Percentiles rank a stretch among this genome's conserved stretches.
Conservation (phyloP, 1,140 invertebrate genomes). For the Rhopalosiphum padi region DNA sequence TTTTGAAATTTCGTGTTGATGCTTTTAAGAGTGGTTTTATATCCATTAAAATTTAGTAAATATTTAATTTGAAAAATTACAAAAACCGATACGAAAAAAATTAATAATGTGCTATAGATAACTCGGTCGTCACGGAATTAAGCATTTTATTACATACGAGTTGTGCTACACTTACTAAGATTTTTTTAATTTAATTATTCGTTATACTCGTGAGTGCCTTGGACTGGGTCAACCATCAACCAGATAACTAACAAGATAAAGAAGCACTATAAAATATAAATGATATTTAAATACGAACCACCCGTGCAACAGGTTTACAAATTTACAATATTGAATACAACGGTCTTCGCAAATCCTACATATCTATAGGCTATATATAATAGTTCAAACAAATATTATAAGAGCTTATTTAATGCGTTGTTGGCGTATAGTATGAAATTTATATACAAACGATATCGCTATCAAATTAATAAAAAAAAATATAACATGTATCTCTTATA, state of each 20-base stretch:
- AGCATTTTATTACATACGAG: not conserved
- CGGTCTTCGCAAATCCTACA: conserved; percentile 29
- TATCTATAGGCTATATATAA: not conserved
- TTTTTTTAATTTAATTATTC: conserved; percentile 36
- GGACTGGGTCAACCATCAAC: not conserved
- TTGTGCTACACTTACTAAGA: not conserved
- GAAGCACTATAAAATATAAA: conserved; percentile 48
- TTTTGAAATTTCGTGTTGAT: too few relatives aligned
- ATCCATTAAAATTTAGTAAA: not conserved
- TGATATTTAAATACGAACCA: conserved; percentile 21
- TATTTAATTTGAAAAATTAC: not conserved
- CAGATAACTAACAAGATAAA: conserved; percentile 41
- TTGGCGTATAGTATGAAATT: not conserved
- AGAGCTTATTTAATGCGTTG: not conserved
- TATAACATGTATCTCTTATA: not conserved
- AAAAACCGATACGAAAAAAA: not conserved
- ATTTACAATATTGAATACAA: not conserved
- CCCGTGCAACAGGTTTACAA: conserved; percentile 27
- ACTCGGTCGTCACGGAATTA: not conserved
- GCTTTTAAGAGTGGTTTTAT: not conserved
- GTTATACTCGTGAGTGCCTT: not conserved
- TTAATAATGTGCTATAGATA: not conserved
- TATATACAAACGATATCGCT: not conserved
- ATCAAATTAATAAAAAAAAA: not conserved
- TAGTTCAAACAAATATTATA: conserved; percentile 19